Evolutionary conservation across 2,113 vertebrate genomes (phyloP).

Genomic region (Sula dactylatra): DNA sequence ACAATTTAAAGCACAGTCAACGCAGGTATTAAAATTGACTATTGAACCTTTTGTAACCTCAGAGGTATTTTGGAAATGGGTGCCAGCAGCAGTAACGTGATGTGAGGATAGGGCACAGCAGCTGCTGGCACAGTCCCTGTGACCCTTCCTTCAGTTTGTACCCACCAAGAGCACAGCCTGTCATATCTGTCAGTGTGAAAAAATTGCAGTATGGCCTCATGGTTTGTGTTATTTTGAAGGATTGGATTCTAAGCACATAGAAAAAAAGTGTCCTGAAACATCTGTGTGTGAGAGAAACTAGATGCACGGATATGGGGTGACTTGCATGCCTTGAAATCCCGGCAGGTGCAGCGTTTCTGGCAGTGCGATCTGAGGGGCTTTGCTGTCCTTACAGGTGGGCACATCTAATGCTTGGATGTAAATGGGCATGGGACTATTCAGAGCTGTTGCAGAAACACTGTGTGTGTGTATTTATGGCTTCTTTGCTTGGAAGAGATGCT

Average conservation of each 20-base stretch:
- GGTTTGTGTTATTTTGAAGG: not conserved
- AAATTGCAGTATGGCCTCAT: fast-evolving
- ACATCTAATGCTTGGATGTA: fast-evolving
- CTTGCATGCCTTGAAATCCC: not conserved
- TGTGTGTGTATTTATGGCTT: not conserved
- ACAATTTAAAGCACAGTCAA: not conserved
- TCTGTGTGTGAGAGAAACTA: not conserved
- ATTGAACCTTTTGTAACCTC: not conserved
- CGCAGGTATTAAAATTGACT: not conserved
- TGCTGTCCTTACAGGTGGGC: not conserved
- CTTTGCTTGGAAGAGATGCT: not conserved
- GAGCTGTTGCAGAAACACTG: not conserved
- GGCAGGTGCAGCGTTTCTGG: not conserved
- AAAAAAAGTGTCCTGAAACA: not conserved
- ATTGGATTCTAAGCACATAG: not conserved
- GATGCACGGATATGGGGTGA: fast-evolving
- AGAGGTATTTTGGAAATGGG: not conserved
- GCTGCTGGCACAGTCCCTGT: not conserved
- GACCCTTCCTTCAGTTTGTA: not conserved
- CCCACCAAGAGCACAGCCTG: not conserved
- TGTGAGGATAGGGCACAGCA: not conserved
- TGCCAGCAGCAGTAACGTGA: not conserved
- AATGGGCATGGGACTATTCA: not conserved
- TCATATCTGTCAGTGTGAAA: not conserved
- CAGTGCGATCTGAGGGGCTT: not conserved